Evolutionary conservation across 2,797 vertebrate species (phyloP).

Genomic region (Carcharodon carcharias): DNA sequence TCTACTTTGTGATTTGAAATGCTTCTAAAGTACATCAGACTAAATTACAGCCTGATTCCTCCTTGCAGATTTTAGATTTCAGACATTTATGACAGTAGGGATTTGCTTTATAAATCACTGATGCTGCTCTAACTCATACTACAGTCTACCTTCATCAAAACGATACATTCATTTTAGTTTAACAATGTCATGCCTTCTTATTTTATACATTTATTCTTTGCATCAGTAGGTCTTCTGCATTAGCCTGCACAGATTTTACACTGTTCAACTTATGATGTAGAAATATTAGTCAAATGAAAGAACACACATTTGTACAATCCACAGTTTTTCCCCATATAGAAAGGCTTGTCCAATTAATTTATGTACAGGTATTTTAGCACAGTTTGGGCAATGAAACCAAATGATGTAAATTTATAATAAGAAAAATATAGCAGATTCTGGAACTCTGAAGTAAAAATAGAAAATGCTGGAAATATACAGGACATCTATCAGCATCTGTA

Average conservation of each 20-base stretch:
- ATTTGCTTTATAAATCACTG: background rate
- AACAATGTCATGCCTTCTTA: background rate
- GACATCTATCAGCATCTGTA: too few species aligned
- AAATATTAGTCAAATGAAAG: background rate
- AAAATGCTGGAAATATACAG: too few species aligned
- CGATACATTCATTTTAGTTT: background rate
- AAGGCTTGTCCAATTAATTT: background rate
- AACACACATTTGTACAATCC: background rate
- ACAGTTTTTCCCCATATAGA: background rate
- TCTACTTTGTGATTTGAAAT: background rate
- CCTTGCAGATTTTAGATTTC: background rate
- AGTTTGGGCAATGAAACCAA: background rate
- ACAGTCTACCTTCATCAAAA: background rate
- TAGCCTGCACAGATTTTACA: background rate
- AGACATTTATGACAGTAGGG: background rate
- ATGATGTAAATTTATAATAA: background rate
- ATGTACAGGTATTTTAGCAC: background rate
- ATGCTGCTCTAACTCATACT: background rate
- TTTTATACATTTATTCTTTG: background rate
- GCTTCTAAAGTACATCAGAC: background rate
- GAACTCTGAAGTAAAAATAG: background rate
- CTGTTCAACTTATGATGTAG: background rate
- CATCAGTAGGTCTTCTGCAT: background rate
- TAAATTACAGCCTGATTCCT: background rate
- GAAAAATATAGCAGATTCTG: background rate